Evolutionary conservation across 2,797 vertebrate genomes (phyloP), one percentile per base, ranked within the genome.

Genomic region (Pagetopsis macropterus): DNA sequence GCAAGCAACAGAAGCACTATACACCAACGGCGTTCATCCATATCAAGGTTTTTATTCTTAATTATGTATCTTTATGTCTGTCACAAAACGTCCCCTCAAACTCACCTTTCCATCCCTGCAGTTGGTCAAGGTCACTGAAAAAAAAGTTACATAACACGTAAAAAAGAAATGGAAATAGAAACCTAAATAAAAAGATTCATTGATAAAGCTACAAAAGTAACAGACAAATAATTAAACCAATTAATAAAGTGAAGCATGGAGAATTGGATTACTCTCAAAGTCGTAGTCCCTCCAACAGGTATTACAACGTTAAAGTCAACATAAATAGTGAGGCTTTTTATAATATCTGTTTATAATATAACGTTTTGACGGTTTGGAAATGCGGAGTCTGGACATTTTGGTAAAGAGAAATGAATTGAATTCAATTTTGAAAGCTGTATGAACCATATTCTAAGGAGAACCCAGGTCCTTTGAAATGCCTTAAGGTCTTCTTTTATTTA

Each of bases 1-100:
- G 61, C 93, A 96, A 46, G 92, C 92, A 61, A 95, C 96, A 3
- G 97, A 97, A 82, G 90, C 96, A 46, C 91, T 98, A 77, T 98
- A 97, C 84, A 95, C 96, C 81, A 97, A 97, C 4, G 96, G 96
- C 1, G 93, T 97, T 79, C 96, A 97, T 79, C 91, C 96, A 45
- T 97, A 97, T 90, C 96, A 97, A 95, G 97, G 97, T 97, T 91
- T 84, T 58, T 72, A 15, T 12, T 40, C 48, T 12, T 21, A 21
- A 50, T 21, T 50, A 50, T 50, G 21, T 5, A 31, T 9, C 3
- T 37, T 37, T 37, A 37, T 54, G 51, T 54, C 8, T 31, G 23
- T 54, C 23, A 23, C 16, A 54, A n/a, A 56, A 56, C 10, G n/a
- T n/a, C 10, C 16, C 4, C 9, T 9, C 33, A 37, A 37, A 37